Percentiles rank a stretch among this genome's conserved stretches.
These are phyloP conservation scores for Kryptolebias marmoratus DNA, from an alignment of 2,113 vertebrate genomes.

Conservation along the genomic window DNA sequence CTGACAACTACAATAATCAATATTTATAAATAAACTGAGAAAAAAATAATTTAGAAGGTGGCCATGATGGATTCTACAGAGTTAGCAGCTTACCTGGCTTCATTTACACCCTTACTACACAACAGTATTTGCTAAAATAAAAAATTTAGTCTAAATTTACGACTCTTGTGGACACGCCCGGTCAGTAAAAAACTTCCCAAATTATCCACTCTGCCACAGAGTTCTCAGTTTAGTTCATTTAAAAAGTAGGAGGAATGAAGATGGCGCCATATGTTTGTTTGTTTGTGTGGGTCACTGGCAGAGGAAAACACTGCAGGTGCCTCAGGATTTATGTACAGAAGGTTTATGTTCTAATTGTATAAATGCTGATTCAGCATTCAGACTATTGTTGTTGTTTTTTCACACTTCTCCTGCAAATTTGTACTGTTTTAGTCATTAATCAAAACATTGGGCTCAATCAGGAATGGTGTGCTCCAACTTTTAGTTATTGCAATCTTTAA, in stretches of 20 bases:
- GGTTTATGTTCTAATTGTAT: conserved; percentile 8
- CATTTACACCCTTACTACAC: background rate
- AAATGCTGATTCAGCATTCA: too few relatives aligned
- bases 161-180: background rate
- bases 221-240: background rate
- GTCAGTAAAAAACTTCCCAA: background rate
- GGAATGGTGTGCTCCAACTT: too few relatives aligned
- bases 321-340: conserved; percentile 1
- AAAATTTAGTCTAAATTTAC: background rate
- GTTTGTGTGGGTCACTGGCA: background rate
- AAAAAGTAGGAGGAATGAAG: background rate
- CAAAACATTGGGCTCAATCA: too few relatives aligned
- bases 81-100: background rate
- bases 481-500: too few relatives aligned
- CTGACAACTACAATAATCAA: background rate
- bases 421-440: too few relatives aligned
- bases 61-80: background rate
- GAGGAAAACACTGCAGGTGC: background rate
- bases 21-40: background rate
- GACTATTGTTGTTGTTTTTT: too few relatives aligned
- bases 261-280: background rate
- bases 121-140: background rate
- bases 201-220: background rate
- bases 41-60: background rate
- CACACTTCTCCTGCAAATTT: too few relatives aligned